Percentiles rank a stretch among this genome's conserved stretches.
Evolutionary conservation across 2,113 vertebrate species (phyloP).

Genomic region (Pimephales promelas): DNA sequence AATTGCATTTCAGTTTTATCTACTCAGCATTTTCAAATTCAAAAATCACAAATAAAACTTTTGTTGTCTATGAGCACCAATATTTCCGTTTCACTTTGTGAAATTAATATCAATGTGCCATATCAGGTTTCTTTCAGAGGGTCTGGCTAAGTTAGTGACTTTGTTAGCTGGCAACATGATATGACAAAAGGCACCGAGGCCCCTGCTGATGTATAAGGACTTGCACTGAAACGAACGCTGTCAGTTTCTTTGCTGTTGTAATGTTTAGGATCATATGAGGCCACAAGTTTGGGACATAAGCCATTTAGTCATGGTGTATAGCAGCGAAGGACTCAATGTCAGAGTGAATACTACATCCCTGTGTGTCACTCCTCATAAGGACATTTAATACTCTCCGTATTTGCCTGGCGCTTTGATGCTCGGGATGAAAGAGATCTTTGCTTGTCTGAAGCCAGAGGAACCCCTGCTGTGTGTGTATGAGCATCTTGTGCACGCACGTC

Average conservation of each 20-base stretch:
- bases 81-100: neutral
- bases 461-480: constrained; percentile 38
- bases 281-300: constrained; percentile 47
- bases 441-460: constrained; percentile 49
- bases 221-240: constrained; percentile 10
- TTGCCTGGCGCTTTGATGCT: constrained; percentile 56
- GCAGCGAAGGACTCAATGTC: constrained; percentile 59
- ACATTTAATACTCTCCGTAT: constrained; percentile 70
- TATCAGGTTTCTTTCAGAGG: constrained; percentile 9
- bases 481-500: neutral
- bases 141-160: constrained; percentile 22
- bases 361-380: constrained; percentile 74
- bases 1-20: neutral
- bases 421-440: constrained; percentile 56
- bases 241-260: constrained; percentile 28
- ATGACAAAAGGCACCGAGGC: constrained; percentile 32
- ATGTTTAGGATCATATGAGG: constrained; percentile 34
- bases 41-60: neutral
- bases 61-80: neutral
- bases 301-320: constrained; percentile 69
- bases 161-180: constrained; percentile 31
- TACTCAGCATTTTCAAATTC: neutral
- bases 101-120: constrained; percentile 24
- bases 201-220: constrained; percentile 25
- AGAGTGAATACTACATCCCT: constrained; percentile 51